A percentile compares a stretch with the other conserved stretches of the same genome.
These are phyloP conservation scores for Stomatorhinus ivindoensis DNA, from an alignment of 2,113 vertebrate species.

Conservation along the genomic window DNA sequence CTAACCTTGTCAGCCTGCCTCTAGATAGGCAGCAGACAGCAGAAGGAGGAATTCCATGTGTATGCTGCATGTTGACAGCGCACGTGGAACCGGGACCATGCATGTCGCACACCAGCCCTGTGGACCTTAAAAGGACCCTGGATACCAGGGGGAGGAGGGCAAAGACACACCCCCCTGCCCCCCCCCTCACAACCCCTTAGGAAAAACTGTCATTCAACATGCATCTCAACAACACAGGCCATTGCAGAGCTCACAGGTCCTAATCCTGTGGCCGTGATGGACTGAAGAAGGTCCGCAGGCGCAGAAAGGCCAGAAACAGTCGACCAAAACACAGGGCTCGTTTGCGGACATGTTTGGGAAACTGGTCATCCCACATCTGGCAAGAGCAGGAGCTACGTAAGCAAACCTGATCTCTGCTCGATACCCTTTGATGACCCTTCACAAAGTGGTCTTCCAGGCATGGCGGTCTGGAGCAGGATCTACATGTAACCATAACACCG, in stretches of 20 bases:
- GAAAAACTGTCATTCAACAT: background rate
- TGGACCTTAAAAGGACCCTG: background rate
- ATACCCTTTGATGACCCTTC: background rate
- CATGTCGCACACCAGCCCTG: background rate
- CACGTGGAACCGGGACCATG: background rate
- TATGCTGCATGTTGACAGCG: background rate
- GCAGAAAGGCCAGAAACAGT: background rate
- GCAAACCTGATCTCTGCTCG: background rate
- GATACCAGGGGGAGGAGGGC: background rate
- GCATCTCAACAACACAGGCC: background rate
- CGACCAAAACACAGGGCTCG: background rate
- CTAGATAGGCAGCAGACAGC: background rate
- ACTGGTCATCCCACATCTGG: background rate
- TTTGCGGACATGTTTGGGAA: background rate
- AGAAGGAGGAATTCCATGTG: background rate
- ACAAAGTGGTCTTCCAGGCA: background rate
- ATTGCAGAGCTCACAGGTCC: background rate
- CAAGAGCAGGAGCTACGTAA: background rate
- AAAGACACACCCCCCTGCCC: background rate
- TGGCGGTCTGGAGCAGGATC: background rate
- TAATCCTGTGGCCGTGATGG: background rate
- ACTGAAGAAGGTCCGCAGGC: background rate
- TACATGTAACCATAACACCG: background rate
- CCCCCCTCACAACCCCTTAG: background rate
- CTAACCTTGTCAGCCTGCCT: constrained; percentile 68